phyloP scores from a whole-genome alignment of 64 coral and sea anemone genomes.

The Acropora yongei region DNA sequence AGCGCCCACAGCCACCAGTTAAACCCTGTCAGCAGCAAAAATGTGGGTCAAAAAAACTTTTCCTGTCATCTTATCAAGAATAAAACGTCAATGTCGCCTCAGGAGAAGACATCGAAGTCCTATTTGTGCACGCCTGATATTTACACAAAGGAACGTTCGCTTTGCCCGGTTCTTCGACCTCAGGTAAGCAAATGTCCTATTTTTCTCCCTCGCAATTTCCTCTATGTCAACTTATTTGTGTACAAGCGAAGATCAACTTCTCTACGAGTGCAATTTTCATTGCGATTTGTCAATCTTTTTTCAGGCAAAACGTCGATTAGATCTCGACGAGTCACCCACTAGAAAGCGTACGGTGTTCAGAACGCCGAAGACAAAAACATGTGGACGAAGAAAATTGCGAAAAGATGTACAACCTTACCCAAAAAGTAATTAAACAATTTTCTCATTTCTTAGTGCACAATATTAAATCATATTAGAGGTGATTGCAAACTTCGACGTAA shows the following conservation, averaged over 20 bases:
- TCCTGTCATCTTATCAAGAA: neutral
- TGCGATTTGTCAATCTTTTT: slow-evolving; percentile 1
- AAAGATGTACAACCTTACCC: slow-evolving; percentile 58
- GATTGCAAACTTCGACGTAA: too few relatives aligned
- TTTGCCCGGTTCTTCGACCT: slow-evolving; percentile 4
- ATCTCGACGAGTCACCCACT: slow-evolving; percentile 67
- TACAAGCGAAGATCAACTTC: too few relatives aligned
- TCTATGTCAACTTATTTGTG: too few relatives aligned
- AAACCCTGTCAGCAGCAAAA: slow-evolving; percentile 42
- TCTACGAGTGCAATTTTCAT: neutral
- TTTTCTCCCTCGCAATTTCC: neutral
- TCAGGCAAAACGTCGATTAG: slow-evolving; percentile 67
- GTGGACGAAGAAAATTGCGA: slow-evolving; percentile 12
- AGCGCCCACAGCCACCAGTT: slow-evolving; percentile 44
- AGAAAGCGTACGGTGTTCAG: slow-evolving; percentile 5
- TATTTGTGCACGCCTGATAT: slow-evolving; percentile 32
- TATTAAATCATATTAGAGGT: neutral
- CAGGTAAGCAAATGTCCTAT: neutral
- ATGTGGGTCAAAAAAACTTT: neutral
- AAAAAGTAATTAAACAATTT: slow-evolving; percentile 23
- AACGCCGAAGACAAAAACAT: slow-evolving; percentile 41
- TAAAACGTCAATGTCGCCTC: neutral
- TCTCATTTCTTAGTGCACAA: neutral
- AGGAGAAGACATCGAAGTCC: neutral
- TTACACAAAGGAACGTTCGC: slow-evolving; percentile 36